Base-by-base conservation (phyloP, 1,140 invertebrate genomes). In the Cherax destructor region DNA sequence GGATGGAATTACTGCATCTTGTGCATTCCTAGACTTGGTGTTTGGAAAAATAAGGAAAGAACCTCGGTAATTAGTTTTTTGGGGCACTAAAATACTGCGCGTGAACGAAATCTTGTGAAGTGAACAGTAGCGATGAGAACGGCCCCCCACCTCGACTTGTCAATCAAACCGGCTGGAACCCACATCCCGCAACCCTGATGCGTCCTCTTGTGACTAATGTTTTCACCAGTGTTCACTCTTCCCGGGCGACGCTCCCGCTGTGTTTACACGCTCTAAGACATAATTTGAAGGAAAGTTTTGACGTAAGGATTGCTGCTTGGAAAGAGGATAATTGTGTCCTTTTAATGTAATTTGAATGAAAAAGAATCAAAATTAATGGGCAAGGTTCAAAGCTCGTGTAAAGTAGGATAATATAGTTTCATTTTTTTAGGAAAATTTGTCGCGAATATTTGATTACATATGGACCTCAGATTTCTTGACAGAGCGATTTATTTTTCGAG, bases 141-240 rank as follows among this genome's bases (percentile, higher is more conserved):
- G 80, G 47, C 80, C 80, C 80, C 80, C 49, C 80, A 52, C 52
- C 80, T 52, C 80, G 77, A 52, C 80, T 24, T 83, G 80, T 83
- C 80, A 83, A 59, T 83, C 80, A 83, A 83, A 83, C 52, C 80
- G 50, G 24, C 49, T 30, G 52, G 80, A 52, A 56, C 52, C 80
- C 80, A 56, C 24, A 52, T 65, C 50, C 52, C 80, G 52, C 80
- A 11, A 1, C 80, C 80, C 80, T 59, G 56, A 56, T 56, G 50
- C 80, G 56, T 59, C 80, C 50, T 47, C 80, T 49, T n/a, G 52
- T 30, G 69, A 74, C 69, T 74, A 74, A 74, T 74, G 69, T 74
- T 74, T 74, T 74, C 69, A 74, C 69, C 69, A 74, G 69, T 11
- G 69, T n/a, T 74, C 69, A 74, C 61, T 65, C 61, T 21, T 65